Evolutionary conservation across 2,797 vertebrate species (phyloP), one percentile per base, ranked within the genome.

Genomic region (Microchirus variegatus): DNA sequence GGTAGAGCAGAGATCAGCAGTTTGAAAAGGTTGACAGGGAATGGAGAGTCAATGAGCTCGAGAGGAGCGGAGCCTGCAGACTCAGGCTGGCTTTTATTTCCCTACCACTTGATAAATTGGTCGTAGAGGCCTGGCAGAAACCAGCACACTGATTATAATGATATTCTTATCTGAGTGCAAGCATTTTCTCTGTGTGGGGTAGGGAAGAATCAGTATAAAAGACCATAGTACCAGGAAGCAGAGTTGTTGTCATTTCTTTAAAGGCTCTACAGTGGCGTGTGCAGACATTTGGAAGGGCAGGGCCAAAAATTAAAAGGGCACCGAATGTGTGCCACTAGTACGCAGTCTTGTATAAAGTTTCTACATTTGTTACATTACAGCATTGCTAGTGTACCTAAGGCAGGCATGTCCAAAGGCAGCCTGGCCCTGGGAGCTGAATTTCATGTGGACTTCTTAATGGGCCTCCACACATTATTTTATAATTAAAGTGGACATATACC

Each of bases 1-100:
- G 60, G 64, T 74, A 80, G 81, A 68, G 61, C 48, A 4, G 6
- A 16, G 59, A 55, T 88, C 84, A 82, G 80, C 77, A 79, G 54
- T 78, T 82, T 78, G 56, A 73, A 79, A 79, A 79, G 71, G 57
- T 74, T 82, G 72, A 78, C 35, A 22, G 58, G 44, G 13, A 70
- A 59, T 37, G n/a, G 26, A 48, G 69, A 59, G 51, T 67, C 41
- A 54, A 66, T 50, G 42, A 68, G 56, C 54, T 18, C 9, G 19
- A 54, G 62, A 38, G 5, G 9, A 15, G 65, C 9, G 43, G 22
- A 66, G 61, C 49, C 22, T 55, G 73, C 75, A 48, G 52, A 59
- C 63, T 53, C 42, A 51, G 75, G 71, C n/a, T 77, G 73, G 63
- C 64, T 55, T 78, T 70, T 63, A 63, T 76, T 77, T 64, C 40